Evolutionary conservation across 2,888 invertebrate genomes (phyloP).

Genomic region (Dryobotodes eremita): DNA sequence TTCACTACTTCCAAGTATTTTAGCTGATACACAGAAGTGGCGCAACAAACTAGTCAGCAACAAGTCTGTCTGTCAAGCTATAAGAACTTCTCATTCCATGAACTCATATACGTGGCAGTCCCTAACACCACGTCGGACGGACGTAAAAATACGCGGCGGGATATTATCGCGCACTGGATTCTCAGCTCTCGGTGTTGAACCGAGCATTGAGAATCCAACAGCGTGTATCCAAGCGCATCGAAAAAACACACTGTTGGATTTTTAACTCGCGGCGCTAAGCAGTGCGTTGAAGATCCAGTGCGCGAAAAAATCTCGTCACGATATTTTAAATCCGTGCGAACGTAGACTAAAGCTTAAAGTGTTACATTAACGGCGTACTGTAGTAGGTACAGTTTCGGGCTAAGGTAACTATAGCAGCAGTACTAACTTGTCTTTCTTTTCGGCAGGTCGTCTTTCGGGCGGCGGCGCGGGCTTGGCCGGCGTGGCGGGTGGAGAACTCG

Average conservation of each 20-base stretch:
- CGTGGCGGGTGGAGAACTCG: conserved; percentile 82
- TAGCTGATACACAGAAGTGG: neutral
- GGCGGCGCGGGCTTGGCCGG: conserved; percentile 73
- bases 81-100: neutral
- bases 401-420: neutral
- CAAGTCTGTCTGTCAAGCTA: neutral
- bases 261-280: too few species aligned
- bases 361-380: neutral
- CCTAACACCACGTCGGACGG: too few species aligned
- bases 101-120: too few species aligned
- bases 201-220: too few species aligned
- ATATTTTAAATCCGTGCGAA: too few species aligned
- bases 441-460: conserved; percentile 74
- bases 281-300: too few species aligned
- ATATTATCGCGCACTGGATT: too few species aligned
- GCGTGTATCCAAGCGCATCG: too few species aligned
- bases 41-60: neutral
- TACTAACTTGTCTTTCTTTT: conserved; percentile 87
- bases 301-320: too few species aligned
- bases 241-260: too few species aligned
- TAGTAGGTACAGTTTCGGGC: neutral
- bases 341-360: neutral
- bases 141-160: too few species aligned
- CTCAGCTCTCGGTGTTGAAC: too few species aligned
- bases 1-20: neutral